Conservation (phyloP, 2,888 invertebrate genomes). For the Erebia aethiops region DNA sequence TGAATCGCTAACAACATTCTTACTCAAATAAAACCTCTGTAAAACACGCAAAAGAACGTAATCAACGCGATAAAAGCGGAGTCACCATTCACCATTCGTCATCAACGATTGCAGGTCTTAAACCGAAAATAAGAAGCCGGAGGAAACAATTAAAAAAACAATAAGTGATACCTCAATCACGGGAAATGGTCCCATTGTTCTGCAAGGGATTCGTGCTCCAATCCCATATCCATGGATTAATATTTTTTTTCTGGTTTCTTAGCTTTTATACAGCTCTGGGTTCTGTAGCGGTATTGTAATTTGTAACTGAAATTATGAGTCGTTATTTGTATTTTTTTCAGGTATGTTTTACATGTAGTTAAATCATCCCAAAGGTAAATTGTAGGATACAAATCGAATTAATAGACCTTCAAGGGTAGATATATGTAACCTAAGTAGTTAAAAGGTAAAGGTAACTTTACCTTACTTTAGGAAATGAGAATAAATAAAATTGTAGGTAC, state of each 20-base stretch:
- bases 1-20: no score
- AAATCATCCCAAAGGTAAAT: no score
- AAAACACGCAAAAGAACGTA: conserved; percentile 13
- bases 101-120: conserved; percentile 30
- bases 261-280: conserved; percentile 1
- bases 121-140: conserved; percentile 38
- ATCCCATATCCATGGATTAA: conserved; percentile 27
- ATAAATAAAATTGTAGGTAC: no score
- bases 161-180: conserved; percentile 45
- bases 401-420: no score
- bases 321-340: no score
- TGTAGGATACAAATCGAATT: no score
- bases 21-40: background rate
- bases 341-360: no score
- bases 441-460: no score
- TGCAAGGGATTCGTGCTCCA: conserved; percentile 33
- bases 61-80: conserved; percentile 32
- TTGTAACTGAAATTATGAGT: background rate
- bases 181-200: conserved; percentile 43
- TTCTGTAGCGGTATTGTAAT: background rate
- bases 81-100: conserved; percentile 22
- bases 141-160: conserved; percentile 45
- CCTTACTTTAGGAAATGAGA: no score
- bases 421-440: no score
- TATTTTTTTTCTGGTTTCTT: conserved; percentile 26